phyloP scores from a whole-genome alignment of 2,888 invertebrate species.

The Sinotaia quadrata region DNA sequence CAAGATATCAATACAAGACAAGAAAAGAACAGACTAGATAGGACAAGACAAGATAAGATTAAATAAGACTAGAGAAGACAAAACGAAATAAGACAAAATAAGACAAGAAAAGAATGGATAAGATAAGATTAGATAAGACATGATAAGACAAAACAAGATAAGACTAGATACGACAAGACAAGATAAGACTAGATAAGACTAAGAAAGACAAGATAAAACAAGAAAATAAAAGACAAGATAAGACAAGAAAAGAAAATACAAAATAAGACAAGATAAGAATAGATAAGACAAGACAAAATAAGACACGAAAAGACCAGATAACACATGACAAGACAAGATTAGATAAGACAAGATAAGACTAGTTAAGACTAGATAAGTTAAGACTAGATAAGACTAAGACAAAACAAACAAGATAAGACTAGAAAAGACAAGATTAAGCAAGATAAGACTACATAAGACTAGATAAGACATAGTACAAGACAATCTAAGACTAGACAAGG shows the following conservation, averaged over 20 bases:
- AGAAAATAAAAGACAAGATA: background rate
- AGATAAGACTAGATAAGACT: background rate
- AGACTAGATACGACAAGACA: background rate
- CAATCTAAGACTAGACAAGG: no score
- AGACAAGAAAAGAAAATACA: no score
- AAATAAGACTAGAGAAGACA: background rate
- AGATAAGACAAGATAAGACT: background rate
- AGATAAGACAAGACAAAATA: background rate
- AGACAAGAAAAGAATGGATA: background rate
- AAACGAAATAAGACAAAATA: background rate
- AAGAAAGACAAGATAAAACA: background rate
- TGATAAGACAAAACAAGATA: background rate
- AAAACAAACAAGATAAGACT: background rate
- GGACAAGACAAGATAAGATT: conserved; percentile 2
- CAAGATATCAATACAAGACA: no score
- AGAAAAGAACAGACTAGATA: background rate
- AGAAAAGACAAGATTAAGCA: background rate
- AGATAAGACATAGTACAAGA: no score
- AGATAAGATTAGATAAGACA: background rate
- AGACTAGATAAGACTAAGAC: background rate
- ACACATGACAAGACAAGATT: background rate
- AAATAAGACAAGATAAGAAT: conserved; percentile 1
- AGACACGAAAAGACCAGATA: background rate
- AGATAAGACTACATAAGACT: background rate
- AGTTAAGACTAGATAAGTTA: background rate